Conservation (phyloP, 1,140 invertebrate genomes). For the Halictus rubicundus region DNA sequence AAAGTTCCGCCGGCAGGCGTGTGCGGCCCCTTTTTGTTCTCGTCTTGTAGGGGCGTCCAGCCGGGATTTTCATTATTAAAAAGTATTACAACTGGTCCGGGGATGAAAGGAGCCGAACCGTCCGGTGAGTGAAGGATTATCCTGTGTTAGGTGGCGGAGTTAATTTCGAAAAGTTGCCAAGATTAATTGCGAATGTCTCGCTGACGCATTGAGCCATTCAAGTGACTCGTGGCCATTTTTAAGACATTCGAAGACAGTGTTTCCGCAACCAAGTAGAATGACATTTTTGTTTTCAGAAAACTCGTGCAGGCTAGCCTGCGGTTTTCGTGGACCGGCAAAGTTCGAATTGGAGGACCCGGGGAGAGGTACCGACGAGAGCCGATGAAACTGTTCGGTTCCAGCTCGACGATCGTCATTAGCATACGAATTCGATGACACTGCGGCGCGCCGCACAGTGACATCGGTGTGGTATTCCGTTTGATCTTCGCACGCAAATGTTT, state of each 20-base stretch:
- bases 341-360: too few relatives aligned
- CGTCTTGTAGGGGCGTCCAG: conserved; percentile 21
- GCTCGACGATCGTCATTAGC: conserved; percentile 14
- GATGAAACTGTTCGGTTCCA: too few relatives aligned
- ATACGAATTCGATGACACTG: conserved; percentile 51
- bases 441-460: conserved; percentile 21
- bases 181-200: too few relatives aligned
- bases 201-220: too few relatives aligned
- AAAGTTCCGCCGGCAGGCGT: conserved; percentile 55
- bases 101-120: conserved; percentile 39
- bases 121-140: conserved; percentile 54
- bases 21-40: background rate
- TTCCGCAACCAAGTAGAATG: too few relatives aligned
- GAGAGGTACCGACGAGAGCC: background rate
- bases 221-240: background rate
- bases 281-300: too few relatives aligned
- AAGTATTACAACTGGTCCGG: conserved; percentile 57
- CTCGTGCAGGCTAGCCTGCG: too few relatives aligned
- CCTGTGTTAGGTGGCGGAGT: conserved; percentile 45
- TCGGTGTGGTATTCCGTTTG: conserved; percentile 56
- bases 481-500: conserved; percentile 70
- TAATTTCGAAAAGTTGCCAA: conserved; percentile 42
- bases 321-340: too few relatives aligned
- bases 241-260: too few relatives aligned
- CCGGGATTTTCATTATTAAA: conserved; percentile 67